Conservation (phyloP, 2,797 vertebrate species). For the Glyptemys insculpta region DNA sequence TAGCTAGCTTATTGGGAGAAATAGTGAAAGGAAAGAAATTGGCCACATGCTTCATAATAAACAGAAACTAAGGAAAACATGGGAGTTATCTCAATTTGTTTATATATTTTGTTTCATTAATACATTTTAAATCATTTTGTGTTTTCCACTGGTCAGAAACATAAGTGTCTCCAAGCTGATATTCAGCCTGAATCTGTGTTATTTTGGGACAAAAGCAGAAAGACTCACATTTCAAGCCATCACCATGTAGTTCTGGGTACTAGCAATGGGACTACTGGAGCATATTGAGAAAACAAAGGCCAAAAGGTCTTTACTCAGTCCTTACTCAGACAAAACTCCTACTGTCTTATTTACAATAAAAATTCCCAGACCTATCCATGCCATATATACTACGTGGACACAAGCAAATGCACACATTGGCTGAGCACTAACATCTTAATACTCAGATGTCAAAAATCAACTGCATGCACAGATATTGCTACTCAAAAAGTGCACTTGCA, state of each 20-base stretch:
- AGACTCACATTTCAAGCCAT: background rate
- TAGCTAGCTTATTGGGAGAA: background rate
- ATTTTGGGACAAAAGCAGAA: background rate
- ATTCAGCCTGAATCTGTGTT: background rate
- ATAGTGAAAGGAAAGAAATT: slow-evolving; percentile 5
- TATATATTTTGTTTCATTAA: background rate
- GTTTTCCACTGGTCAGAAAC: background rate
- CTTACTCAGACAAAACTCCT: background rate
- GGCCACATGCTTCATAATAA: background rate
- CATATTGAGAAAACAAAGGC: background rate
- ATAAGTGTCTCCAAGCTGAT: background rate
- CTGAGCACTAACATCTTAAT: background rate
- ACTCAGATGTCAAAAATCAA: background rate
- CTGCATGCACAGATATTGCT: background rate
- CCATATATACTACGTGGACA: background rate
- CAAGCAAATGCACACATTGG: background rate
- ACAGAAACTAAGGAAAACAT: slow-evolving; percentile 14
- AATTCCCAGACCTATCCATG: background rate
- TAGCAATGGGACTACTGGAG: background rate
- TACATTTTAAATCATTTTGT: rapidly evolving
- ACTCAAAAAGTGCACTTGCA: background rate
- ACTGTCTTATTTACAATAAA: background rate
- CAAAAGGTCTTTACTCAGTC: background rate
- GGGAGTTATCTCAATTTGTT: background rate
- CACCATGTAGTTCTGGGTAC: background rate